phyloP scores from a whole-genome alignment of 2,888 invertebrate species.

The Tetranychus truncatus region DNA sequence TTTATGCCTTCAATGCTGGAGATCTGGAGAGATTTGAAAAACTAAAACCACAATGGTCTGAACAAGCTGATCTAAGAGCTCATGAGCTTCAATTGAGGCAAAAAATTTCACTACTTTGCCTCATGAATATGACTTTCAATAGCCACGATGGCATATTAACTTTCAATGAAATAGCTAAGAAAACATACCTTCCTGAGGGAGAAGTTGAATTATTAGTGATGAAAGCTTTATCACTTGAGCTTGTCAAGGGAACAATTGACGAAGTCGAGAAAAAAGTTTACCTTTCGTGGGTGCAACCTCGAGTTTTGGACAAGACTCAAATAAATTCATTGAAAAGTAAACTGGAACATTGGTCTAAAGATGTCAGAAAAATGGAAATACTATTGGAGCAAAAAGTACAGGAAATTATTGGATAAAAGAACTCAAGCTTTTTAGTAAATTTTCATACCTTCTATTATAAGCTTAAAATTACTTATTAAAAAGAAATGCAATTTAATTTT shows the following conservation, averaged over 20 bases:
- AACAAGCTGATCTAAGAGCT: slow-evolving; percentile 60
- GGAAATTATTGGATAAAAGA: slow-evolving; percentile 12
- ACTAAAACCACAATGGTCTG: slow-evolving; percentile 50
- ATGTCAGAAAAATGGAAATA: slow-evolving; percentile 46
- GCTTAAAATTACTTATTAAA: too few species aligned
- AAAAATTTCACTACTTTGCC: slow-evolving; percentile 81
- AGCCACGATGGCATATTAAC: slow-evolving; percentile 64
- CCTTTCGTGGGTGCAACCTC: slow-evolving; percentile 68
- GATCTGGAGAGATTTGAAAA: slow-evolving; percentile 55
- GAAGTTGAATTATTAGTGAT: slow-evolving; percentile 81
- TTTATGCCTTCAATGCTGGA: slow-evolving; percentile 67
- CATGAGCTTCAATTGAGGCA: slow-evolving; percentile 63
- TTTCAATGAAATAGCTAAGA: slow-evolving; percentile 71
- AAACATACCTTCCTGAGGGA: slow-evolving; percentile 55
- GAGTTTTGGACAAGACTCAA: slow-evolving; percentile 51
- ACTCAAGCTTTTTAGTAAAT: too few species aligned
- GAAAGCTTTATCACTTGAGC: slow-evolving; percentile 84
- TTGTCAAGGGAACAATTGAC: slow-evolving; percentile 85
- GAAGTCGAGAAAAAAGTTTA: slow-evolving; percentile 57
- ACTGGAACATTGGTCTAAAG: slow-evolving; percentile 52
- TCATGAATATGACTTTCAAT: slow-evolving; percentile 98
- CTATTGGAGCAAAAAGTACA: slow-evolving; percentile 13
- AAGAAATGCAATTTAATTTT: too few species aligned
- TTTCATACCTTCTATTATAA: too few species aligned
- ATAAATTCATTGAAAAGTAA: slow-evolving; percentile 51